phyloP scores from a whole-genome alignment of 2,797 vertebrate species.

The Ptychobarbus kaznakovi region DNA sequence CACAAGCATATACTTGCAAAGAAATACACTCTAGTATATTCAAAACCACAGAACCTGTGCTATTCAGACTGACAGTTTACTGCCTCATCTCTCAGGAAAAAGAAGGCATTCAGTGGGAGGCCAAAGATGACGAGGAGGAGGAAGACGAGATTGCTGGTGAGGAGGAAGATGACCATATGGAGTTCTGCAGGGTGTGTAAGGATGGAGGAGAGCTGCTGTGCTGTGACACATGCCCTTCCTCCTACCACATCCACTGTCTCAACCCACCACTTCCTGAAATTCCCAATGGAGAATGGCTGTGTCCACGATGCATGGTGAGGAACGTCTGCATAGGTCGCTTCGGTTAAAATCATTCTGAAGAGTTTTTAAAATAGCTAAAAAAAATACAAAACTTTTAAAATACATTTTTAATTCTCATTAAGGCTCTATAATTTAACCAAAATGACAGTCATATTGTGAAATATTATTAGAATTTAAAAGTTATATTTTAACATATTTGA shows the following conservation, averaged over 20 bases:
- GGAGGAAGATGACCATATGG: slow-evolving; percentile 99
- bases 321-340: neutral
- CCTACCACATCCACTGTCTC: slow-evolving; percentile 99
- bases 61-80: slow-evolving; percentile 3
- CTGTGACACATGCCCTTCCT: slow-evolving; percentile 96
- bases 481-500: neutral
- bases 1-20: slow-evolving; percentile 19
- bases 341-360: neutral
- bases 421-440: neutral
- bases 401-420: neutral
- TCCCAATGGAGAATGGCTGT: slow-evolving; percentile 98
- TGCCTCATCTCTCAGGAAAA: slow-evolving; percentile 84
- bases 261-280: slow-evolving; percentile 97
- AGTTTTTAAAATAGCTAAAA: neutral
- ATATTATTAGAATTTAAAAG: neutral
- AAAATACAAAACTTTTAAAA: neutral
- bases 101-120: slow-evolving; percentile 99
- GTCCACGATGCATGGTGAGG: slow-evolving; percentile 97
- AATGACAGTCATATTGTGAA: neutral
- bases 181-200: slow-evolving; percentile 97
- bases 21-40: neutral
- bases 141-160: slow-evolving; percentile 89
- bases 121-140: slow-evolving; percentile 95
- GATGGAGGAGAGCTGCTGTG: slow-evolving; percentile 97
- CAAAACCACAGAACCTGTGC: neutral